Base-by-base conservation (phyloP, 2,113 vertebrate genomes). In the Nerophis ophidion region DNA sequence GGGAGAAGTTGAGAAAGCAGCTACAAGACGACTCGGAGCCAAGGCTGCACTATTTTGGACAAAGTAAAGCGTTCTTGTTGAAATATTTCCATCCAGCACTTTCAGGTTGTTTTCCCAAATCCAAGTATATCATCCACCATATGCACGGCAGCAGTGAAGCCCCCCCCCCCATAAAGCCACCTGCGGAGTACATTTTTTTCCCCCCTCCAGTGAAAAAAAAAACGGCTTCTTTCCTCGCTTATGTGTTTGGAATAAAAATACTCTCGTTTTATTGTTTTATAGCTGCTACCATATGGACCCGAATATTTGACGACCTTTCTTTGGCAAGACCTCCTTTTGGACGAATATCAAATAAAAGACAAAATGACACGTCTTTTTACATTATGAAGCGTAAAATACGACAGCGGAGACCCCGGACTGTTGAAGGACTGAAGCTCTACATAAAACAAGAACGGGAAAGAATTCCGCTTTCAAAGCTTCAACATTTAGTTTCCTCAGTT, bases 1-100 rank as follows among this genome's bases (percentile, higher is more conserved):
- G 48, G 53, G n/a, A 72, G 58, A 61, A 17, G 34, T 56, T 71
- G 48, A 66, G 48, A 56, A 69, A 63, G 53, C 36, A 49, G 40
- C 16, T 40, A n/a, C 36, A 61, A 7, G 5, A 48, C 40, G 60
- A n/a, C 40, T 19, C 9, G 15, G 2, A 17, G 44, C 26, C n/a
- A 48, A 48, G 40, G 49, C 42, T 34, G 1, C 26, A 7, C 36
- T 34, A 15, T 40, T 61, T 14, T 54, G 19, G 35, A 50, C 38
- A 49, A 35, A 15, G 35, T 55, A 35, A 38, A 38, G 34, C 35
- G 5, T 42, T 40, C 9, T 42, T 56, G 36, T 63, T 59, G 17
- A 65, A 61, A 49, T 6, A 49, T 52, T 70, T 64, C 33, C 40
- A 44, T 48, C 8, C 33, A 47, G 26, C 44, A 48, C 52, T 63